phyloP scores from a whole-genome alignment of 2,888 invertebrate species.

The Troides aeacus region DNA sequence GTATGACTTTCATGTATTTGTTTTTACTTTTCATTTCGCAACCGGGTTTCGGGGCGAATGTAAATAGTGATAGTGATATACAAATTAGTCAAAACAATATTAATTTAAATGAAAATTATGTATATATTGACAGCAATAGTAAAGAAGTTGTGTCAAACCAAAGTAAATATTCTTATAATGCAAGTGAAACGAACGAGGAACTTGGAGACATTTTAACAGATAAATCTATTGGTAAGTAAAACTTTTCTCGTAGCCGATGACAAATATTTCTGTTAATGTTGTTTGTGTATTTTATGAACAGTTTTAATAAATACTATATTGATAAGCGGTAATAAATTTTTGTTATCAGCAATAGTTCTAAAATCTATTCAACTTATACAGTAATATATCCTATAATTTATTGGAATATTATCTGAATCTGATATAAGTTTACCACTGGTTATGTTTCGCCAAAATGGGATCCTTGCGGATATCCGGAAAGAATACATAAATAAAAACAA shows the following conservation, averaged over 20 bases:
- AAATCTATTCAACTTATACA: too few species aligned
- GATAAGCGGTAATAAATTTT: too few species aligned
- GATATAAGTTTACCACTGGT: too few species aligned
- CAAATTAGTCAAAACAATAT: constrained; percentile 38
- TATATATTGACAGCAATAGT: constrained; percentile 38
- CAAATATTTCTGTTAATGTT: background rate
- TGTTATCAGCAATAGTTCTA: too few species aligned
- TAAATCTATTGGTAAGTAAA: constrained; percentile 18
- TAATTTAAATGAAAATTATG: constrained; percentile 42
- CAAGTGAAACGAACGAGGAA: background rate
- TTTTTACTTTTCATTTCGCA: constrained; percentile 61
- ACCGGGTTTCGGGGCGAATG: constrained; percentile 47
- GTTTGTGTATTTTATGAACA: background rate
- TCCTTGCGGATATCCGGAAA: too few species aligned
- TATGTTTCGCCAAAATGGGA: too few species aligned
- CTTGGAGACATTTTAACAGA: background rate
- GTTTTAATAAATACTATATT: background rate
- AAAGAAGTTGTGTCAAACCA: constrained; percentile 39
- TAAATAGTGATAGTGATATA: constrained; percentile 43
- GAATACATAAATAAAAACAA: too few species aligned
- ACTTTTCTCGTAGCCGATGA: background rate
- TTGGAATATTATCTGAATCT: too few species aligned
- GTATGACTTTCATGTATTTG: constrained; percentile 51
- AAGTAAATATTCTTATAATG: constrained; percentile 39
- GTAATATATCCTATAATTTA: too few species aligned